A percentile compares a stretch with the other conserved stretches of the same genome.
phyloP scores from a whole-genome alignment of 2,113 vertebrate species.

The Dromiciops gliroides region DNA sequence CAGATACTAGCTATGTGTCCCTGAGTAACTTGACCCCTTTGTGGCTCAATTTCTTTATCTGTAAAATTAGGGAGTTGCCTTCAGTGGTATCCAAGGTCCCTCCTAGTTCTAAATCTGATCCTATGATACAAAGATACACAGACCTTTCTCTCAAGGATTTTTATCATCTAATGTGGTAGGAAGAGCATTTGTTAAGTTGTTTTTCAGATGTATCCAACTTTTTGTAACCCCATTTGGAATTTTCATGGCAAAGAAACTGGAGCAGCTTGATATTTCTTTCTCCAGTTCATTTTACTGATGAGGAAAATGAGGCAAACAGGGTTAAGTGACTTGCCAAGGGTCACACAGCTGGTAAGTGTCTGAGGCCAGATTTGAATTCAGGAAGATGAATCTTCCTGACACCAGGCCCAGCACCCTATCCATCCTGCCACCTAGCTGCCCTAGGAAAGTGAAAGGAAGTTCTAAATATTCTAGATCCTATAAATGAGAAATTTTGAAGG shows the following conservation, averaged over 20 bases:
- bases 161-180: neutral
- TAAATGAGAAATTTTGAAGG: neutral
- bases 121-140: neutral
- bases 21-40: neutral
- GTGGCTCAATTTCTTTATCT: neutral
- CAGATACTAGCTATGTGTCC: neutral
- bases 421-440: no score
- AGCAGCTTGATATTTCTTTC: neutral
- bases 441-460: neutral
- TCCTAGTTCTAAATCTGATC: neutral
- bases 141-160: neutral
- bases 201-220: neutral
- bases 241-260: neutral
- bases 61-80: neutral
- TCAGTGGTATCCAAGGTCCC: neutral
- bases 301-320: neutral
- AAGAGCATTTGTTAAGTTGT: neutral
- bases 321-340: neutral
- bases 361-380: neutral
- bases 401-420: neutral
- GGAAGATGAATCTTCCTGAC: neutral
- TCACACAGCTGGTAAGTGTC: neutral
- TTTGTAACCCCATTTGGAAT: no score
- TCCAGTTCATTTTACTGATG: neutral
- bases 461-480: neutral